Conservation (phyloP, 2,113 vertebrate genomes). For the Esox niger region DNA sequence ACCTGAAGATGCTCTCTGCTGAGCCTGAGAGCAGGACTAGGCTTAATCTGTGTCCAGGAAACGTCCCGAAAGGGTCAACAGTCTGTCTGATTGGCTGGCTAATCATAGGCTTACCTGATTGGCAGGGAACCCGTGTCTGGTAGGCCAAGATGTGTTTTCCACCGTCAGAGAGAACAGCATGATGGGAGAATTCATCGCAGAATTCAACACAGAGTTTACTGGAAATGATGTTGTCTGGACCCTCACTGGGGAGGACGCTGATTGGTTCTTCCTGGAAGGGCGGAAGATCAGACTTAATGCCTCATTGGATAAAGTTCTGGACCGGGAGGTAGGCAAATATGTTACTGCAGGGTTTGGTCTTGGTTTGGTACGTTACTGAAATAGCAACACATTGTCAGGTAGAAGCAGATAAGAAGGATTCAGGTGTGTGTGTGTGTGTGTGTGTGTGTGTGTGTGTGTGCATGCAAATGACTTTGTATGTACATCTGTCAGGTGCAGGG, state of each 20-base stretch:
- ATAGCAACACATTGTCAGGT: not conserved
- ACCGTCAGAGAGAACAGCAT: constrained; percentile 78
- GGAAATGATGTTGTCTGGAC: constrained; percentile 60
- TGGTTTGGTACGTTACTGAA: not conserved
- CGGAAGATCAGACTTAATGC: constrained; percentile 74
- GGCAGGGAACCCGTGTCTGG: constrained; percentile 69
- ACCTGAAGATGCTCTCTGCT: too few relatives aligned
- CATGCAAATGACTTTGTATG: too few relatives aligned
- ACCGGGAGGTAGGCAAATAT: constrained; percentile 79
- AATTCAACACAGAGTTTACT: constrained; percentile 56
- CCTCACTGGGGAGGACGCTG: constrained; percentile 71
- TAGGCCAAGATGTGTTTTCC: constrained; percentile 74
- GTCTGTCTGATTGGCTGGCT: too few relatives aligned
- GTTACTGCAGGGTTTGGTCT: not conserved
- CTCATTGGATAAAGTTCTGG: constrained; percentile 67
- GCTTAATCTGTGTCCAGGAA: too few relatives aligned
- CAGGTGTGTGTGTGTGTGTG: not conserved
- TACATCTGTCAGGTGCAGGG: constrained; percentile 62
- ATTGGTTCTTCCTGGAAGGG: constrained; percentile 82
- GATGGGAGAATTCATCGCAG: constrained; percentile 72
- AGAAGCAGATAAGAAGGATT: not conserved
- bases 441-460: constrained; percentile 7
- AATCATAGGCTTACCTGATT: too few relatives aligned
- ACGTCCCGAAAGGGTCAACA: too few relatives aligned
- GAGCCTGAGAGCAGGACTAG: too few relatives aligned